A percentile compares a stretch with the other conserved stretches of the same genome.
Conservation (phyloP, 2,888 invertebrate species). For the Chrysina gloriosa region DNA sequence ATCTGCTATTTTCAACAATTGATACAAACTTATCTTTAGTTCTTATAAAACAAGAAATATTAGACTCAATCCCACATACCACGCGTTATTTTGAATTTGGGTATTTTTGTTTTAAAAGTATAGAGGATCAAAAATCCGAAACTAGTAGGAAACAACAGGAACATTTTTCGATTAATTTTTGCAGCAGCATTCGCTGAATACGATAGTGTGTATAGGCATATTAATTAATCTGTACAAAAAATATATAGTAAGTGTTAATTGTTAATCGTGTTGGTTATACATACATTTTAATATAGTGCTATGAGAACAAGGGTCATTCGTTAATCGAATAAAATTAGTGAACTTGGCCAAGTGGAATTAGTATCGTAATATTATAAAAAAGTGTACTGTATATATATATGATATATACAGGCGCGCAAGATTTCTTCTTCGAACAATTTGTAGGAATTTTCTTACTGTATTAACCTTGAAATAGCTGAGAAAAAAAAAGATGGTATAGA, state of each 20-base stretch:
- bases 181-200: conserved; percentile 11
- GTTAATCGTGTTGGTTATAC: conserved; percentile 37
- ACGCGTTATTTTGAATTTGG: too few species aligned
- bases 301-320: conserved; percentile 56
- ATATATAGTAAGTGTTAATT: conserved; percentile 27
- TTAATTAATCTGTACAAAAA: conserved; percentile 39
- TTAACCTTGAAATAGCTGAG: too few species aligned
- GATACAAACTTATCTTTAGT: too few species aligned
- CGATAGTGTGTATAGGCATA: conserved; percentile 1
- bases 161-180: conserved; percentile 40
- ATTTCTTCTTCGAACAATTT: conserved; percentile 3
- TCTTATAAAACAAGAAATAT: too few species aligned
- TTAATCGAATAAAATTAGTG: conserved; percentile 55
- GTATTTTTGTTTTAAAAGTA: too few species aligned
- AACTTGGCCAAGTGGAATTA: conserved; percentile 67
- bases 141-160: neutral
- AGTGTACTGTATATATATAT: neutral
- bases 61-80: too few species aligned
- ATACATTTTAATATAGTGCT: conserved; percentile 60
- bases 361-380: conserved; percentile 49
- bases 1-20: too few species aligned
- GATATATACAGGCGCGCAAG: conserved; percentile 6
- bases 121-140: too few species aligned
- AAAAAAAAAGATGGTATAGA: too few species aligned
- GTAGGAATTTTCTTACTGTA: neutral